Evolutionary conservation across 2,797 vertebrate species (phyloP).

Genomic region (Taenioides sp.): DNA sequence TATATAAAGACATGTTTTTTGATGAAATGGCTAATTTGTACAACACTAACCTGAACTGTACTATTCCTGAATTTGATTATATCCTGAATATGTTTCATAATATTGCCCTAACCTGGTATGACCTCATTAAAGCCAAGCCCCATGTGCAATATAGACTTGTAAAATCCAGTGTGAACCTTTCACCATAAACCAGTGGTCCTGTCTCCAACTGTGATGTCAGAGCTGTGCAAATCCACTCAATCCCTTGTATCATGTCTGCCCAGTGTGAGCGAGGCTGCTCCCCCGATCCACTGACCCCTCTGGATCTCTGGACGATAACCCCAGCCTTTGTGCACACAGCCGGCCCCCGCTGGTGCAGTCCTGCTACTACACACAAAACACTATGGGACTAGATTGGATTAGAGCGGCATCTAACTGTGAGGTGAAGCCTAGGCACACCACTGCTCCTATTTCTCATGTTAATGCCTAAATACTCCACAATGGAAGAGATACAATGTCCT

Average conservation of each 20-base stretch:
- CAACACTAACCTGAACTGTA: no score
- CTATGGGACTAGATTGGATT: slow-evolving; percentile 90
- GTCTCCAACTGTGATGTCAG: slow-evolving; percentile 11
- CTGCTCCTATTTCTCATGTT: slow-evolving; percentile 87
- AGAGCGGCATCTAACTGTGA: slow-evolving; percentile 83
- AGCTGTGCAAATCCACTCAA: slow-evolving; percentile 79
- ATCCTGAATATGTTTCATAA: not conserved
- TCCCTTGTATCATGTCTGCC: slow-evolving; percentile 83
- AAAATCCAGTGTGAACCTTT: slow-evolving; percentile 18
- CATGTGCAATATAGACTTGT: not conserved
- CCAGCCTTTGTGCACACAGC: slow-evolving; percentile 85
- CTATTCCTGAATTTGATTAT: not conserved
- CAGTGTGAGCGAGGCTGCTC: slow-evolving; percentile 84
- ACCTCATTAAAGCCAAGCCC: slow-evolving; percentile 15
- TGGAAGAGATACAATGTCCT: slow-evolving; percentile 84
- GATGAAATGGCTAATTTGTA: no score
- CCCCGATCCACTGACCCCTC: slow-evolving; percentile 83
- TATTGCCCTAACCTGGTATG: slow-evolving; percentile 5
- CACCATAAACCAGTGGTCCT: slow-evolving; percentile 2
- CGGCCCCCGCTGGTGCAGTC: slow-evolving; percentile 85
- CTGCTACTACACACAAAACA: slow-evolving; percentile 79
- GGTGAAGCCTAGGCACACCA: slow-evolving; percentile 79
- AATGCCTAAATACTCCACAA: slow-evolving; percentile 88
- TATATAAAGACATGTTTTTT: no score
- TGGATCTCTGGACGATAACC: slow-evolving; percentile 82